These are phyloP conservation scores for Hylaea fasciaria DNA, from an alignment of 2,888 invertebrate genomes.

Conservation along the genomic window DNA sequence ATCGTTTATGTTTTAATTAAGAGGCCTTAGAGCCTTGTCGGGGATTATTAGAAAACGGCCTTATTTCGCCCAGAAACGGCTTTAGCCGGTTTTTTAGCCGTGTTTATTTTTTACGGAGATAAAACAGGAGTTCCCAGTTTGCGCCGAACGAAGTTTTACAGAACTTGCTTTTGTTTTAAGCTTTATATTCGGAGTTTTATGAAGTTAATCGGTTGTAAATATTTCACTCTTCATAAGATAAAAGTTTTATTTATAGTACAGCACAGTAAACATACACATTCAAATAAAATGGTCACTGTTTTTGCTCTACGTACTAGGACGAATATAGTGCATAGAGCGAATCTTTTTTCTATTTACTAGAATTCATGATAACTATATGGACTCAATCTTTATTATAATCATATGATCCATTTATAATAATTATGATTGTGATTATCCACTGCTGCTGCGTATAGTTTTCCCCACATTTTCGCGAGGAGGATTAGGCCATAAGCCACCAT, in stretches of 20 bases:
- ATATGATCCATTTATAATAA: too few relatives aligned
- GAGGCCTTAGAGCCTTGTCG: slow-evolving; percentile 57
- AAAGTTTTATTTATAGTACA: not conserved
- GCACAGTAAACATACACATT: too few relatives aligned
- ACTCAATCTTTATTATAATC: too few relatives aligned
- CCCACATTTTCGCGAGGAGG: too few relatives aligned
- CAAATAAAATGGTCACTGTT: too few relatives aligned
- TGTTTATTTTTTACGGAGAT: slow-evolving; percentile 31
- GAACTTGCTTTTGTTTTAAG: slow-evolving; percentile 23
- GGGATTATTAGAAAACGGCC: slow-evolving; percentile 67
- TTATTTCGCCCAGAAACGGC: slow-evolving; percentile 47
- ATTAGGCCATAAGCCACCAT: too few relatives aligned
- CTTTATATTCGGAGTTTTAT: slow-evolving; percentile 26
- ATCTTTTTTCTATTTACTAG: too few relatives aligned
- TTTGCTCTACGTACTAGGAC: too few relatives aligned
- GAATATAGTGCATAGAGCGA: too few relatives aligned
- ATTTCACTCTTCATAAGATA: slow-evolving; percentile 11
- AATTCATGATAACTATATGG: too few relatives aligned
- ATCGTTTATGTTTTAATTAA: slow-evolving; percentile 77
- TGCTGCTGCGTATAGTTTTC: too few relatives aligned
- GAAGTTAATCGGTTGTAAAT: slow-evolving; percentile 27
- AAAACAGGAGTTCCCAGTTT: slow-evolving; percentile 30
- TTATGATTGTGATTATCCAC: too few relatives aligned
- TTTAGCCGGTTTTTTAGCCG: slow-evolving; percentile 38
- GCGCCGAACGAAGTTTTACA: slow-evolving; percentile 19